Evolutionary conservation across 2,113 vertebrate species (phyloP).

Genomic region (Neolamprologus fasciatus): DNA sequence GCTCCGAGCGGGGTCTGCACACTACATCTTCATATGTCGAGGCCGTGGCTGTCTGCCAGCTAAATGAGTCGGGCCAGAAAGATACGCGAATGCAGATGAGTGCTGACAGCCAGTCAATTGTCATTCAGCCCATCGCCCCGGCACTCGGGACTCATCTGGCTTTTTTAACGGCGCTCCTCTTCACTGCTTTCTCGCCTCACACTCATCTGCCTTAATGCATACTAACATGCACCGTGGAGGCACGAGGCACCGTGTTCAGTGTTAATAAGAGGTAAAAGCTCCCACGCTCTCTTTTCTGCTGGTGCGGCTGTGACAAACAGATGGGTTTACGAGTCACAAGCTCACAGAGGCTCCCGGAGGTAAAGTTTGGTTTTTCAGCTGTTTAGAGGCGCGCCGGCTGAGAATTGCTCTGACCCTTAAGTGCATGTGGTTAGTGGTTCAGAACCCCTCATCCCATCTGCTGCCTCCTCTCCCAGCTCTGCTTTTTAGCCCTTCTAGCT

Average conservation of each 20-base stretch:
- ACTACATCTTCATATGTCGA: conserved; percentile 58
- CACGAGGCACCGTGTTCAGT: conserved; percentile 14
- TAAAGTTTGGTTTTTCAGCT: conserved; percentile 35
- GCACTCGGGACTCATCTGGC: conserved; percentile 44
- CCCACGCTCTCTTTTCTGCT: not conserved
- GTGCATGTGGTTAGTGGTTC: conserved; percentile 18
- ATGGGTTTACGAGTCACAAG: conserved; percentile 33
- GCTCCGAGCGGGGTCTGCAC: not conserved
- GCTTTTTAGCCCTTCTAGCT: not conserved
- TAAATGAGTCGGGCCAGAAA: conserved; percentile 38
- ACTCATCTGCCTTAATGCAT: conserved; percentile 45
- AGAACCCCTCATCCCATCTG: conserved; percentile 32
- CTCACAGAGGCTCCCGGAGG: conserved; percentile 1
- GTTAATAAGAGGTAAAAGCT: conserved; percentile 37
- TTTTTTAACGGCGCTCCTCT: not conserved
- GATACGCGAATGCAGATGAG: conserved; percentile 59
- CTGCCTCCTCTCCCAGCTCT: not conserved
- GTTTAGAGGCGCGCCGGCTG: conserved; percentile 10
- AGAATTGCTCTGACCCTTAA: conserved; percentile 28
- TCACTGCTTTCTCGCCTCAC: conserved; percentile 20
- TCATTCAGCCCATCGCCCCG: conserved; percentile 52
- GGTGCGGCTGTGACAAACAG: conserved; percentile 1
- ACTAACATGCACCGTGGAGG: conserved; percentile 25
- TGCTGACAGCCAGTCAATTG: conserved; percentile 63
- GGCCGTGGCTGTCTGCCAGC: conserved; percentile 34